phyloP scores from a whole-genome alignment of 2,888 invertebrate species.

The Stegophylla sp. region DNA sequence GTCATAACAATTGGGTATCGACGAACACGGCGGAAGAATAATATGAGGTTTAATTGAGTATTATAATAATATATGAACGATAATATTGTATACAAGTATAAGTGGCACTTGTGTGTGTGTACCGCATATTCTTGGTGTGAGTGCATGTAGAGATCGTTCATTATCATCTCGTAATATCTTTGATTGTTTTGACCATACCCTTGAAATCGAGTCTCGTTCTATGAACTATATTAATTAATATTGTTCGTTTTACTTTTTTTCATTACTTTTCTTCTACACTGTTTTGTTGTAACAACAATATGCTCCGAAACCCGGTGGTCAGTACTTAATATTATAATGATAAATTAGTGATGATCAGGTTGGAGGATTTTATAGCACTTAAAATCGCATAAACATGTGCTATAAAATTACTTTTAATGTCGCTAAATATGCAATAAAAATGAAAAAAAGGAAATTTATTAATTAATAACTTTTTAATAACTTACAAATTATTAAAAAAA shows the following conservation, averaged over 20 bases:
- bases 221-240: constrained; percentile 17
- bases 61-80: neutral
- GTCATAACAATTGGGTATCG: neutral
- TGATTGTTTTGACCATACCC: constrained; percentile 20
- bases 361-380: no score
- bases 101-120: neutral
- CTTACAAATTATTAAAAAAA: no score
- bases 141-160: neutral
- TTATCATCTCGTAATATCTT: neutral
- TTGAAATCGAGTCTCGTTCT: constrained; percentile 22
- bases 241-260: constrained; percentile 23
- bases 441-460: no score
- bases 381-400: no score
- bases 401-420: no score
- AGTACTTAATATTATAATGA: no score
- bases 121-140: neutral
- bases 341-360: no score
- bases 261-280: no score
- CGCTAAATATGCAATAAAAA: no score
- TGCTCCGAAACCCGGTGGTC: no score
- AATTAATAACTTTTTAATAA: no score
- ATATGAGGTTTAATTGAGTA: constrained; percentile 18
- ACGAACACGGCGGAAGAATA: neutral
- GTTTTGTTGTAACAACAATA: no score
- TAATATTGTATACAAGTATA: neutral